Base-by-base conservation (phyloP, 2,888 invertebrate species). In the Acrobasis consociella region DNA sequence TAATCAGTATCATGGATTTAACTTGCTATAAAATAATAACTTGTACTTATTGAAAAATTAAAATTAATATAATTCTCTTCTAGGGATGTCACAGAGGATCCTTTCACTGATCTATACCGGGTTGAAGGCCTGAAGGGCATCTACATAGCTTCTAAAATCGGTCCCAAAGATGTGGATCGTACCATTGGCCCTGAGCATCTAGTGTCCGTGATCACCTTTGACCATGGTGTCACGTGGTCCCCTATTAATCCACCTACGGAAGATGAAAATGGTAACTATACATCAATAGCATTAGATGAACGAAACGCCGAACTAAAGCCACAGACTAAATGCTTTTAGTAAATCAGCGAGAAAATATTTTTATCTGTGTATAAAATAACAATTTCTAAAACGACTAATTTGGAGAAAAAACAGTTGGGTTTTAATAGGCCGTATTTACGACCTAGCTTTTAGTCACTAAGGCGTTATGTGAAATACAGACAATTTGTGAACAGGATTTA, bases 121-220 rank as follows among this genome's bases (percentile, higher is more conserved):
- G 97, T 98, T 0, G 96, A 97, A 82, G 98, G 98, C 0, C 87
- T 98, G 58, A 93, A 95, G 53, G 98, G 98, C 0, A 96, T 98
- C 71, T 98, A 97, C 89, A 97, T 98, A 67, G 98, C 97, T 0
- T 97, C 97, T 0, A 95, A 95, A 78, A 94, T 97, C 1, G 89
- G 93, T 38, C 85, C 91, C 0, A 94, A 94, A 74, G 89, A 93
- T 0, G 83, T 87, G 1, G 90, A 93, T 5, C 83, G 92, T 5
- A 93, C 93, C 67, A 93, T 96, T 2, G 95, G 95, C 0, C 95
- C 96, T 0, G 96, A 97, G 72, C 95, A 97, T 81, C 92, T 98
- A 58, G 91, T 95, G 0, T 96, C 97, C 0, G 83, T 96, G 60
- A 97, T 98, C 62, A 96, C 97, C 0, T 98, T 95, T 81, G 97